Percentiles rank a stretch among this genome's conserved stretches.
Evolutionary conservation across 2,113 vertebrate genomes (phyloP).

Genomic region (Spheniscus mendiculus): DNA sequence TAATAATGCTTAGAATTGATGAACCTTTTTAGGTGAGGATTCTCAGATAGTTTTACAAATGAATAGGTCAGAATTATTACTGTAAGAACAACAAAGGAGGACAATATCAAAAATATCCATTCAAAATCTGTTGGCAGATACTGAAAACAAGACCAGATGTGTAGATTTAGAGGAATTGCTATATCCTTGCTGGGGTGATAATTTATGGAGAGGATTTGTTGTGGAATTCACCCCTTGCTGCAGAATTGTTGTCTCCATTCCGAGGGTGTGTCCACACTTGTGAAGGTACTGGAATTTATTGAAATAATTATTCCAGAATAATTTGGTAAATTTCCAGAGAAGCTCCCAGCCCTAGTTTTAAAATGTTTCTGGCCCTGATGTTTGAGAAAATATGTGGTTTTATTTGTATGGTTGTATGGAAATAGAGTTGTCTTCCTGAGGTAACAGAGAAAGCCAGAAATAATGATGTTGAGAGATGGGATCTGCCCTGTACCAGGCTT

Average conservation of each 20-base stretch:
- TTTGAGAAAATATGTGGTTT: constrained; percentile 10
- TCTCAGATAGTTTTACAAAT: background rate
- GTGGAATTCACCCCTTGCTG: background rate
- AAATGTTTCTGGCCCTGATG: background rate
- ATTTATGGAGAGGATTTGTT: constrained; percentile 14
- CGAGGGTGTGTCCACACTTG: background rate
- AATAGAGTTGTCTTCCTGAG: background rate
- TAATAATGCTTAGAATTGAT: background rate
- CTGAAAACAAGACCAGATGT: background rate
- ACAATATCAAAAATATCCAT: background rate
- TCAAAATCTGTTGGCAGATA: background rate
- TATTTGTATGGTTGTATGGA: background rate
- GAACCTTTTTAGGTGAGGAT: background rate
- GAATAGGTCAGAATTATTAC: background rate
- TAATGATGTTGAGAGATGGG: background rate
- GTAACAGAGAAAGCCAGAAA: constrained; percentile 15
- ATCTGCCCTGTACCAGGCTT: background rate
- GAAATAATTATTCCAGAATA: constrained; percentile 22
- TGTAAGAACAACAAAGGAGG: background rate
- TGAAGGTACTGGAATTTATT: constrained; percentile 36
- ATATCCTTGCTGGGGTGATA: background rate
- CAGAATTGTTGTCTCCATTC: background rate
- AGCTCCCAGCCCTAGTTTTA: background rate
- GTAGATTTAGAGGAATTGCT: background rate
- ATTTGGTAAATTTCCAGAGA: constrained; percentile 32